Percentiles rank a stretch among this genome's conserved stretches.
Evolutionary conservation across 2,797 vertebrate species (phyloP).

Genomic region (Urosaurus nigricauda): DNA sequence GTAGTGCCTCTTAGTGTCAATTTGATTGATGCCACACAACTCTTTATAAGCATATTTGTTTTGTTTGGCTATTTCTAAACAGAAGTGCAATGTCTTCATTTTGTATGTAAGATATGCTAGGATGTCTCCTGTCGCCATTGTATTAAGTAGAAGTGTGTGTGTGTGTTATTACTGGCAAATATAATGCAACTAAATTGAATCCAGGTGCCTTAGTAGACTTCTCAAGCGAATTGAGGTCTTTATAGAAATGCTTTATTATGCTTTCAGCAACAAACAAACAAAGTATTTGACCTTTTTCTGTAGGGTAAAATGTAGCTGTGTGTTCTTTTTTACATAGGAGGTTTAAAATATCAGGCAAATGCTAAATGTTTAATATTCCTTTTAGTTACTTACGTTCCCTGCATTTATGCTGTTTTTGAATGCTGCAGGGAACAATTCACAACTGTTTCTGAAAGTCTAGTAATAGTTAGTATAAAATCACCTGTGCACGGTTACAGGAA

Average conservation of each 20-base stretch:
- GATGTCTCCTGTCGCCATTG: no score
- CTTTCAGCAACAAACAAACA: background rate
- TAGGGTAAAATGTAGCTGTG: background rate
- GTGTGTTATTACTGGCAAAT: background rate
- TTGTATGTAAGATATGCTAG: background rate
- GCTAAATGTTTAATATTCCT: background rate
- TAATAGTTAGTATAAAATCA: background rate
- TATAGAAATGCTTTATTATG: constrained; percentile 12
- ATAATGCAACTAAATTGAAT: background rate
- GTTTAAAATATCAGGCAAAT: background rate
- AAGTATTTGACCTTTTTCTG: background rate
- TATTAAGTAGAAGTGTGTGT: background rate
- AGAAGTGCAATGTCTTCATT: background rate
- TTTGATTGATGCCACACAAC: background rate
- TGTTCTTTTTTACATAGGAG: background rate
- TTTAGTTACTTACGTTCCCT: background rate
- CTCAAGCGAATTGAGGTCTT: constrained; percentile 3
- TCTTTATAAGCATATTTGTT: background rate
- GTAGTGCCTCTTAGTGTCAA: background rate
- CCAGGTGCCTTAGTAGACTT: background rate
- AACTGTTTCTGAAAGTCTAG: background rate
- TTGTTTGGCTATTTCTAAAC: background rate
- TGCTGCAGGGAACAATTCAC: background rate
- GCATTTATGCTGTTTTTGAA: background rate
- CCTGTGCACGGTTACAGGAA: no score